Base-by-base conservation (phyloP, 1,140 invertebrate species). In the Bathynomus jamesi region DNA sequence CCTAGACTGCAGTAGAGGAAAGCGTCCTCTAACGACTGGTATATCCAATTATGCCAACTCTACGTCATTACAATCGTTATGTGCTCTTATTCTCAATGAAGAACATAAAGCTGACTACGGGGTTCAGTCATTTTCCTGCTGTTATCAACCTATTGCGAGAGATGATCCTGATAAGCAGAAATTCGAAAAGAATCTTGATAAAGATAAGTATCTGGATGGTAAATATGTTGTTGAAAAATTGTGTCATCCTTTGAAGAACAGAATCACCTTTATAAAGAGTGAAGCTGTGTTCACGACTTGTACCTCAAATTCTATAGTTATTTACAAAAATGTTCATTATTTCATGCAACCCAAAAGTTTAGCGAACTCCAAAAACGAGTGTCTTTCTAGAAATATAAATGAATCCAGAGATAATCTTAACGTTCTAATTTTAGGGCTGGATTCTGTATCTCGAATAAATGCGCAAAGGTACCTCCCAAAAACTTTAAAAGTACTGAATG, bases 391-490 rank as follows among this genome's bases (percentile, higher is more conserved):
- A 40, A 24, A 13, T 17, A 21, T 11, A 31, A 17, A 13, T 61
- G 17, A 28, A 10, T n/a, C 5, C 28, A 24, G 10, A 4, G 21
- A 65, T 10, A 25, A 28, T 7, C 28, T 73, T 17, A 76, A 62
- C 29, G 80, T 87, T 11, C 69, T 86, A 3, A 81, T 86, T 71
- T 72, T 87, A 13, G 86, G 85, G 4, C 77, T 87, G 2, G 87
- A 88, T 78, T 84, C 86, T 0, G 82, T 87, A 29, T 88, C 87
- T 2, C 79, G 85, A 25, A 79, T 86, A 25, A 87, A 87, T 79
- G 85, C 86, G 68, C 80, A 83, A 11, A 80, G 87, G 2, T 85
- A 87, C 73, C 82, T 88, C 81, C 83, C 83, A 2, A 76, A 79
- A 60, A 87, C 86, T 0, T 77, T 82, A 17, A 32, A 78, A 2